Conservation (phyloP, 2,113 vertebrate genomes). For the Cairina moschata region DNA sequence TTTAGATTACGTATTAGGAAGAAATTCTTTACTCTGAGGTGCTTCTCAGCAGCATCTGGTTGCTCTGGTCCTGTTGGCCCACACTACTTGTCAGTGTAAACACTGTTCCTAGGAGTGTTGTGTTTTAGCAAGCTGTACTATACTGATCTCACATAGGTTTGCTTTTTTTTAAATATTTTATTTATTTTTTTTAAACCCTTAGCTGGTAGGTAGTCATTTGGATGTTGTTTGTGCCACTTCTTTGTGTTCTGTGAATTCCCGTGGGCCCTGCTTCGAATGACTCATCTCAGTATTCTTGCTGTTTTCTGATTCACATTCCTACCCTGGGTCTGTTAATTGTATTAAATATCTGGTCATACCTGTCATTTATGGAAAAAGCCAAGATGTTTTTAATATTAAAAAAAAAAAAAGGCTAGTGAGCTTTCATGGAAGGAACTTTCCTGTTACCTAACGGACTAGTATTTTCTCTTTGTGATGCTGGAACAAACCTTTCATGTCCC, state of each 20-base stretch:
- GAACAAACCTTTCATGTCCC: not conserved
- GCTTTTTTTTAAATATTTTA: no score
- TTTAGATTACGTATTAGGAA: no score
- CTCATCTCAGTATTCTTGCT: not conserved
- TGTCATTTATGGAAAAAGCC: rapidly evolving
- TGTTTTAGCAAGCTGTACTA: not conserved
- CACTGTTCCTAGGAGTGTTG: not conserved
- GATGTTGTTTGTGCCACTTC: not conserved
- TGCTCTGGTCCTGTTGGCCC: not conserved
- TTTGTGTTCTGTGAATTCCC: not conserved
- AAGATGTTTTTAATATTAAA: not conserved
- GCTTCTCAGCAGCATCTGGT: not conserved
- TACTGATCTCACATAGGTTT: not conserved
- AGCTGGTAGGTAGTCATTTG: not conserved
- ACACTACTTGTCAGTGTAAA: rapidly evolving
- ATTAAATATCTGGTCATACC: not conserved
- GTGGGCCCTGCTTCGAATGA: rapidly evolving
- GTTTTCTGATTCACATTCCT: not conserved
- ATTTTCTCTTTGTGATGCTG: not conserved
- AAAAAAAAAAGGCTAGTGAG: not conserved
- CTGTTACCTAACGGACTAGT: not conserved
- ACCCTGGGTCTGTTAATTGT: not conserved
- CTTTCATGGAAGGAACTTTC: not conserved
- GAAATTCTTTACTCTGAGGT: no score
- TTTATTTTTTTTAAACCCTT: no score